These are phyloP conservation scores for Engraulis encrasicolus DNA, from an alignment of 2,113 vertebrate genomes.

Conservation along the genomic window DNA sequence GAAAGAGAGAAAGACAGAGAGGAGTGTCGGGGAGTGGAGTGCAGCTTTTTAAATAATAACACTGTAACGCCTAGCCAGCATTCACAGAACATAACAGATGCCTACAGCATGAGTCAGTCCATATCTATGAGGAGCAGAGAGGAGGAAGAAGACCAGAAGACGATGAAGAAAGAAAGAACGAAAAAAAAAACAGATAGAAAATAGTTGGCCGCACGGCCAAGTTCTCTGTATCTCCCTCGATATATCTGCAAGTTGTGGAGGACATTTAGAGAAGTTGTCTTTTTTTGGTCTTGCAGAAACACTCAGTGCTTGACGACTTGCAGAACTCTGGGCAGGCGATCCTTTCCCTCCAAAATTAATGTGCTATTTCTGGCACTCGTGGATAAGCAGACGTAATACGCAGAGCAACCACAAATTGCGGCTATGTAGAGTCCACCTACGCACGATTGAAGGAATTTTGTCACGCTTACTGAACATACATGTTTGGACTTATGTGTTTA, in stretches of 20 bases:
- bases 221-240: background rate
- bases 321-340: background rate
- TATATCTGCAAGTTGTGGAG: background rate
- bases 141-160: background rate
- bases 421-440: no score
- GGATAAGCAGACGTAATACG: background rate
- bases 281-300: background rate
- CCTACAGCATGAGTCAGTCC: background rate
- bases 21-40: background rate
- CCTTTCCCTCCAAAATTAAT: background rate
- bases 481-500: no score
- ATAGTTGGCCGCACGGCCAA: background rate
- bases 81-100: background rate
- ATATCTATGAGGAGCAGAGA: background rate
- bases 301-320: background rate
- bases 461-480: no score
- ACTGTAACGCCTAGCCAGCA: background rate
- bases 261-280: background rate
- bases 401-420: background rate
- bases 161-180: no score
- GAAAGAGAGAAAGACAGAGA: no score
- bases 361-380: background rate
- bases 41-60: background rate
- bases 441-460: no score
- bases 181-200: background rate